Evolutionary conservation across 2,113 vertebrate species (phyloP).

Genomic region (Ciconia boyciana): DNA sequence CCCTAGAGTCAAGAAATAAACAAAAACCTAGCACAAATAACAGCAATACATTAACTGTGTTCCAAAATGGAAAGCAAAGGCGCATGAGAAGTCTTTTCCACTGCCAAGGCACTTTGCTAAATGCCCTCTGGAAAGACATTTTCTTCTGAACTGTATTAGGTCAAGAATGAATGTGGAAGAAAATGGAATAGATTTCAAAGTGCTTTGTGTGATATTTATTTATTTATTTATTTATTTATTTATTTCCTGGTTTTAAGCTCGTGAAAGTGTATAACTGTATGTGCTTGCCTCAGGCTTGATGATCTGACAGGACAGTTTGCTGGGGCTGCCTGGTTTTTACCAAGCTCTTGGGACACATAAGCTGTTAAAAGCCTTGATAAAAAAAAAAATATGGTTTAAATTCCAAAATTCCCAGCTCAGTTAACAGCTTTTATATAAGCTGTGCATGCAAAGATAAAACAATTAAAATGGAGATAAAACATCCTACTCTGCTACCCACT

Average conservation of each 20-base stretch:
- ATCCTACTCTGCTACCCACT: not conserved
- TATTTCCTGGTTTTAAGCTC: not conserved
- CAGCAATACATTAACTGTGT: not conserved
- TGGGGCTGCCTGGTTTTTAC: not conserved
- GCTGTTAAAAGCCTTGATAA: not conserved
- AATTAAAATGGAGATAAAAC: not conserved
- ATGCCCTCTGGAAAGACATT: conserved; percentile 34
- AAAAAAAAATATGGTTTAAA: not conserved
- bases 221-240: not conserved
- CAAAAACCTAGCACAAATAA: not conserved
- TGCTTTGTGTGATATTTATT: not conserved
- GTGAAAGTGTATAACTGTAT: not conserved
- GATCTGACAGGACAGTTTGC: not conserved
- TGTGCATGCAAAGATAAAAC: not conserved
- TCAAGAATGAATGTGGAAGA: conserved; percentile 18
- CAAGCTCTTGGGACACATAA: not conserved
- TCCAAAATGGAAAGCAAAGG: conserved; percentile 17
- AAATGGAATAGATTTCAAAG: not conserved
- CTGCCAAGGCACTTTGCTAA: conserved; percentile 20
- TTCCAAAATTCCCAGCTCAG: not conserved
- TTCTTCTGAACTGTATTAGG: not conserved
- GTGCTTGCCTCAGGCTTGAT: not conserved
- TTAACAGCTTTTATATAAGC: not conserved
- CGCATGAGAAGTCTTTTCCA: not conserved
- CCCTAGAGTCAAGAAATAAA: conserved; percentile 1